Percentiles rank a stretch among this genome's conserved stretches.
phyloP scores from a whole-genome alignment of 1,140 invertebrate genomes.

The Globodera ellingtonae region DNA sequence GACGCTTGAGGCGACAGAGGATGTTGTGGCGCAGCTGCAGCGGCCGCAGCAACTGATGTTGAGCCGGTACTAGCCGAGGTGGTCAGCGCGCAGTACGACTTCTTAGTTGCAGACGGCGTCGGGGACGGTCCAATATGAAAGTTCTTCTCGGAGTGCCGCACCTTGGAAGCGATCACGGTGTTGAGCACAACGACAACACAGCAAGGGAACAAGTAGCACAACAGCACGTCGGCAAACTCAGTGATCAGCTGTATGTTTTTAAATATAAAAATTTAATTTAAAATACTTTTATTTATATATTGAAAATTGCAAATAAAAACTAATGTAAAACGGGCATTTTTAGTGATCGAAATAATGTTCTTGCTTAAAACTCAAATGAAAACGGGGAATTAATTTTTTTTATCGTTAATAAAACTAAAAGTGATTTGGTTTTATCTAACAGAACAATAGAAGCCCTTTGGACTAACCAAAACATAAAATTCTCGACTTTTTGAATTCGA shows the following conservation, averaged over 20 bases:
- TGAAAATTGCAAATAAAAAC: too few relatives aligned
- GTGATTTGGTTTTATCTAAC: too few relatives aligned
- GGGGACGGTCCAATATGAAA: constrained; percentile 14
- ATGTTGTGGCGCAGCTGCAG: background rate
- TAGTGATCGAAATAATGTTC: too few relatives aligned
- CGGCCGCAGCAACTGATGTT: constrained; percentile 2
- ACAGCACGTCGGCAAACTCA: constrained; percentile 57
- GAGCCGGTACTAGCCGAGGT: background rate
- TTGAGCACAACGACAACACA: constrained; percentile 59
- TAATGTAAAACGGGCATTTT: too few relatives aligned
- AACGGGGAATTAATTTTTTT: too few relatives aligned
- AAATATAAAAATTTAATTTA: too few relatives aligned
- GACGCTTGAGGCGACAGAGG: background rate
- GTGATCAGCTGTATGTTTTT: constrained; percentile 37
- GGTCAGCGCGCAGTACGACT: background rate
- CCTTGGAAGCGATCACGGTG: constrained; percentile 57
- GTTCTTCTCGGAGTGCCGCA: constrained; percentile 45
- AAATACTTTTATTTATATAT: too few relatives aligned
- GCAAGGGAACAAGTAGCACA: constrained; percentile 63
- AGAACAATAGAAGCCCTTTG: too few relatives aligned
- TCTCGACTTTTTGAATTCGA: background rate
- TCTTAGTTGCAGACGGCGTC: background rate
- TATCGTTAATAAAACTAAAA: too few relatives aligned
- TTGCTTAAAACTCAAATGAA: too few relatives aligned
- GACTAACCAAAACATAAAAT: background rate